Evolutionary conservation across 2,888 invertebrate species (phyloP), one percentile per base, ranked within the genome.

Genomic region (Netelia fuscicornis): DNA sequence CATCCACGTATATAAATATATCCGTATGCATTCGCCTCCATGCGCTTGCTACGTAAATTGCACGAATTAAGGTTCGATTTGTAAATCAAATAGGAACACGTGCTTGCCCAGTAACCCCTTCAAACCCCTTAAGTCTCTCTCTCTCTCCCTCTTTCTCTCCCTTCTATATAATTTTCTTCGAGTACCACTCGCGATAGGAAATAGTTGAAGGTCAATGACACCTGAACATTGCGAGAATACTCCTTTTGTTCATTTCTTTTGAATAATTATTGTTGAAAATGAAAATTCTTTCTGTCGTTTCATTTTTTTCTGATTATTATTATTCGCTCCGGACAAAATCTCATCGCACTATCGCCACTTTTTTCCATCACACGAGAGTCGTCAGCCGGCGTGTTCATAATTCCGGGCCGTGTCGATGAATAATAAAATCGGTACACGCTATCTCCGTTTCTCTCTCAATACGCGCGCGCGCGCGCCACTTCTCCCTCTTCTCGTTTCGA

Each of bases 1-100:
- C n/a, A 64, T 64, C 23, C 17, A 17, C 8, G 11, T 52, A 54
- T 20, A 30, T 37, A 17, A 13, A 56, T 56, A 70, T 56, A 54
- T 58, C 23, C 11, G 20, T 60, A 52, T 20, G 42, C 58, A 20
- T 23, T 10, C 10, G 58, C 72, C 86, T 87, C 83, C 87, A 84
- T 85, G 60, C 79, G 81, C 67, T 83, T 83, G 75, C 44, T 79
- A 72, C 84, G 83, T 77, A 87, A 88, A 88, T 90, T 88, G 85
- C 84, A 76, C 87, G 86, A 90, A 89, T 88, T 88, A 88, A 86
- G 87, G 88, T 89, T 89, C 89, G 89, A 89, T 89, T 89, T 88
- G 88, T 85, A 89, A 90, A 90, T 89, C 87, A 89, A 89, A 89
- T 87, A 83, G 83, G 71, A 86, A 81, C 86, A 86, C 79, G 81